Conservation (phyloP, 2,888 invertebrate species). For the Habrosyne pyritoides region DNA sequence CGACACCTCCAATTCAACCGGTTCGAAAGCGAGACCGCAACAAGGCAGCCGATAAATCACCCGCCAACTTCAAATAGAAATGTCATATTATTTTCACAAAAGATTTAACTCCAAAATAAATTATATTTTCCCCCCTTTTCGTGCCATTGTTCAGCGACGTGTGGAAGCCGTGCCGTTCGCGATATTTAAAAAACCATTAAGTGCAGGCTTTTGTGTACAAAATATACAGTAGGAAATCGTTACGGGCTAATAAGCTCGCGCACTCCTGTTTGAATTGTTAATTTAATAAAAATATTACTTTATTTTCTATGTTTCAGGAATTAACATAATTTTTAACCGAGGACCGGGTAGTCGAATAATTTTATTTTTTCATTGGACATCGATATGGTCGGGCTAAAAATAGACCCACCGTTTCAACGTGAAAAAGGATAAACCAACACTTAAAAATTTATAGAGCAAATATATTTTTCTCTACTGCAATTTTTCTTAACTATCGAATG, state of each 20-base stretch:
- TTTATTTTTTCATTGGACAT: too few relatives aligned
- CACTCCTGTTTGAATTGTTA: constrained; percentile 34
- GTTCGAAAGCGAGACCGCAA: constrained; percentile 58
- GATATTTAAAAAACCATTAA: constrained; percentile 84
- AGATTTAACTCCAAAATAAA: constrained; percentile 85
- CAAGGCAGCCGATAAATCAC: constrained; percentile 81
- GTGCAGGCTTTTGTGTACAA: constrained; percentile 73
- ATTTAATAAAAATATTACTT: constrained; percentile 16
- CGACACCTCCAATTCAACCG: constrained; percentile 59
- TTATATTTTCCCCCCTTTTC: constrained; percentile 79
- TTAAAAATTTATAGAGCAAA: too few relatives aligned
- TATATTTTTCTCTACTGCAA: too few relatives aligned
- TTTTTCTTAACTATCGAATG: too few relatives aligned
- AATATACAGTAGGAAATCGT: constrained; percentile 39
- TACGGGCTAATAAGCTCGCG: constrained; percentile 31
- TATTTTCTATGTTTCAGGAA: not conserved
- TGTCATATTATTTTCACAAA: constrained; percentile 85
- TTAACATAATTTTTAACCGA: not conserved
- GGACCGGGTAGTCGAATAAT: not conserved
- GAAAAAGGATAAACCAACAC: too few relatives aligned
- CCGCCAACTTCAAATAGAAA: constrained; percentile 82
- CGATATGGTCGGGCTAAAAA: not conserved
- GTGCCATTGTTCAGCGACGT: constrained; percentile 77
- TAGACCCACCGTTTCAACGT: too few relatives aligned
- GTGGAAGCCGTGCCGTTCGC: constrained; percentile 75